Evolutionary conservation across 2,797 vertebrate species (phyloP), one percentile per base, ranked within the genome.

Genomic region (Corythornis leucogaster): DNA sequence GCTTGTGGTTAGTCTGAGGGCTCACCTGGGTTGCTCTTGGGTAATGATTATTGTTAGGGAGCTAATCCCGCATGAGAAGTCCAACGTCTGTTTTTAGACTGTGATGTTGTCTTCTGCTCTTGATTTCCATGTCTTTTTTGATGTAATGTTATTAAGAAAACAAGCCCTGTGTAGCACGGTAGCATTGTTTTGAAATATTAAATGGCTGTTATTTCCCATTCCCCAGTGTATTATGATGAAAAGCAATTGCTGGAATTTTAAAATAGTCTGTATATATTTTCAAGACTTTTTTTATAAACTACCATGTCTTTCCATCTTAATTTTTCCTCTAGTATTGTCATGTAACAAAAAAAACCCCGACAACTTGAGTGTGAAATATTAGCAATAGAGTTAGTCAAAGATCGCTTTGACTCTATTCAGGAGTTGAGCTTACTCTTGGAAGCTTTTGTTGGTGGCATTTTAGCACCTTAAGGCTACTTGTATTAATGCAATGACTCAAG

Each of bases 121-220:
- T 6, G 12, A 40, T 58, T 61, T 78, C 31, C 51, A 42, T 80
- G 54, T 7, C 30, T 48, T 86, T 51, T 74, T 67, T 53, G 22
- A 30, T 74, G 50, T 69, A 19, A 55, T n/a, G 20, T 28, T 70
- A 33, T 70, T 82, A 82, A 63, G 84, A 33, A 80, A 82, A 78
- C 45, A 19, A 25, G 59, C 21, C 67, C 67, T 62, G n/a, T 76
- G 45, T 63, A n/a, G 53, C 70, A 24, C 7, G 12, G 43, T 40
- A 15, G 64, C 33, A 62, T 48, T 73, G 63, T 9, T 73, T 74
- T 67, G n/a, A 76, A 87, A 43, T 84, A 77, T 70, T 66, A 78
- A 69, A 62, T 69, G 67, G 18, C 57, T 81, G 40, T 58, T 90
- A 31, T 0, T 87, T 73, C 68, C 76, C 1, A 0, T 71, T 71